These are phyloP conservation scores for Pseudeuparius sepicola DNA, from an alignment of 2,888 invertebrate genomes.

Conservation along the genomic window DNA sequence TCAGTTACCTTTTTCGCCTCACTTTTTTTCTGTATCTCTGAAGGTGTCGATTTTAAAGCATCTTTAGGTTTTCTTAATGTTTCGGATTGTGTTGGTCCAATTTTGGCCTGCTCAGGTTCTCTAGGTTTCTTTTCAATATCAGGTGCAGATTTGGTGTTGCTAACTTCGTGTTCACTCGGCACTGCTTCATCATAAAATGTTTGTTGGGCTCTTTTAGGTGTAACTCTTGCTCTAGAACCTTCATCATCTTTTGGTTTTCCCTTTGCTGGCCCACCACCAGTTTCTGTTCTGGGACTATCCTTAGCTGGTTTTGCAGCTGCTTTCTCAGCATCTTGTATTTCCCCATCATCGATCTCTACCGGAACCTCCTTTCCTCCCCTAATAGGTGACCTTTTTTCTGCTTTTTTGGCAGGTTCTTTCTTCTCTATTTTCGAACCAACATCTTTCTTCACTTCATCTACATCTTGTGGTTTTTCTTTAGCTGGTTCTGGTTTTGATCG, in stretches of 20 bases:
- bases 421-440: conserved; percentile 2
- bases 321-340: neutral
- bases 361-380: neutral
- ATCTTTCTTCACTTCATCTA: conserved; percentile 3
- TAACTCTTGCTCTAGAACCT: neutral
- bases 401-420: no score
- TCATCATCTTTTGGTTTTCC: neutral
- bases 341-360: neutral
- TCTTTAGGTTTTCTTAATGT: conserved; percentile 1
- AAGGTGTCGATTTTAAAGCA: no score
- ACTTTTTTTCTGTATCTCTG: no score
- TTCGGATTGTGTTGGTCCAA: neutral
- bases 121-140: conserved; percentile 1
- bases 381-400: no score
- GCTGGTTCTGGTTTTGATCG: neutral
- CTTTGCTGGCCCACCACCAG: neutral
- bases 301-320: conserved; percentile 2
- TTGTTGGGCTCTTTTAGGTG: neutral
- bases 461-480: conserved; percentile 3
- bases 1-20: no score
- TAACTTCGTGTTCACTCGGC: neutral
- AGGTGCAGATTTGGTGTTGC: neutral
- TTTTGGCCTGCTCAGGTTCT: neutral
- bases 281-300: neutral
- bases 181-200: conserved; percentile 1